Conservation (phyloP, 2,797 vertebrate species). For the Hoplostethus mediterraneus region DNA sequence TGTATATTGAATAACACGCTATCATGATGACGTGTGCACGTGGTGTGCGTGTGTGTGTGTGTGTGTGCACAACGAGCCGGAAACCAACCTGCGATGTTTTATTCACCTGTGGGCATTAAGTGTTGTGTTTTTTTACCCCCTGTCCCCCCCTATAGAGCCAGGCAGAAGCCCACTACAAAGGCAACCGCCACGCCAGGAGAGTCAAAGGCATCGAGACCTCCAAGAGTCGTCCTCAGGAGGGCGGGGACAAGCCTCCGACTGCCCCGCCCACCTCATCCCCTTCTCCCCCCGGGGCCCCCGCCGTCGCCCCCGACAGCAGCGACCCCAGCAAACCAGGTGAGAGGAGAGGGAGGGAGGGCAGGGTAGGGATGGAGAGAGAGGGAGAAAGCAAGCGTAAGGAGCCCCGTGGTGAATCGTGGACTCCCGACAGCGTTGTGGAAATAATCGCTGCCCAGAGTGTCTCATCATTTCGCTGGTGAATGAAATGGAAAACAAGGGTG, state of each 20-base stretch:
- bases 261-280: conserved; percentile 78
- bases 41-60: conserved; percentile 1
- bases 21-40: conserved; percentile 21
- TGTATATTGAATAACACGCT: conserved; percentile 59
- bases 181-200: conserved; percentile 93
- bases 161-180: conserved; percentile 96
- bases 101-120: conserved; percentile 39
- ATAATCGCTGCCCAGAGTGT: conserved; percentile 34
- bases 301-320: conserved; percentile 54
- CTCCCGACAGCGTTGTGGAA: conserved; percentile 15
- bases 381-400: not conserved
- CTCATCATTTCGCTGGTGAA: conserved; percentile 35
- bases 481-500: conserved; percentile 28
- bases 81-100: conserved; percentile 41
- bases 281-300: conserved; percentile 74
- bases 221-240: conserved; percentile 90
- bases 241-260: conserved; percentile 84
- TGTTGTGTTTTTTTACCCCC: conserved; percentile 10
- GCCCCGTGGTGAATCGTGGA: not conserved
- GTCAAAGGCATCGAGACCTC: conserved; percentile 95
- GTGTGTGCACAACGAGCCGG: conserved; percentile 18
- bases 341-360: too few species aligned
- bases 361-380: conserved; percentile 3
- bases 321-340: conserved; percentile 83
- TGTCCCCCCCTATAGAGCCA: conserved; percentile 85